Evolutionary conservation across 92 coral and sea anemone species (phyloP).

Genomic region (Parazoanthus darwini): DNA sequence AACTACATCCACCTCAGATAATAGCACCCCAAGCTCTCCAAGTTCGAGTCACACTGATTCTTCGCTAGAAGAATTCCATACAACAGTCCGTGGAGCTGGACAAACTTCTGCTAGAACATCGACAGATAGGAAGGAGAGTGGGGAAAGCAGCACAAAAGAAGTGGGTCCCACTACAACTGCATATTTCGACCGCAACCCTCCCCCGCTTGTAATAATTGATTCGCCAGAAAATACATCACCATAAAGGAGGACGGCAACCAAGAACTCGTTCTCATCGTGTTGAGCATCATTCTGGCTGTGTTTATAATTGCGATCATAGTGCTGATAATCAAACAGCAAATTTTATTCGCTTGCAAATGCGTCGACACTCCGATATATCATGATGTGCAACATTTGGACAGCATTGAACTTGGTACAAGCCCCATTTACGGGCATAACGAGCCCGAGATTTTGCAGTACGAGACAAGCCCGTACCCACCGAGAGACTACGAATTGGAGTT

Average conservation of each 20-base stretch:
- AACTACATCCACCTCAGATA: neutral
- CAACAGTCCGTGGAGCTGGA: neutral
- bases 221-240: constrained; percentile 72
- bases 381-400: constrained; percentile 67
- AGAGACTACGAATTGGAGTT: constrained; percentile 59
- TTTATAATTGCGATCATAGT: constrained; percentile 70
- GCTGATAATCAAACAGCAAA: constrained; percentile 68
- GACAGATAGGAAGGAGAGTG: neutral
- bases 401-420: constrained; percentile 75
- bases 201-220: constrained; percentile 72
- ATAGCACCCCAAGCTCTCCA: neutral
- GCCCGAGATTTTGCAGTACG: constrained; percentile 70
- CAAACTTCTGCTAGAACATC: constrained; percentile 5
- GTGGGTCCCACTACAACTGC: constrained; percentile 40
- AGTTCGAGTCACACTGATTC: constrained; percentile 15
- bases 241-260: constrained; percentile 78
- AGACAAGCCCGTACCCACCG: constrained; percentile 74
- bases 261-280: constrained; percentile 81
- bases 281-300: constrained; percentile 75
- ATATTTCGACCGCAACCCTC: constrained; percentile 52
- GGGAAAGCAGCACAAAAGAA: neutral
- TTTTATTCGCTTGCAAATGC: constrained; percentile 78
- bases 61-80: neutral
- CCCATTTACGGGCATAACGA: constrained; percentile 66
- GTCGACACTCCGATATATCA: constrained; percentile 60